A percentile compares a stretch with the other conserved stretches of the same genome.
Conservation (phyloP, 2,113 vertebrate genomes). For the Caracal caracal region DNA sequence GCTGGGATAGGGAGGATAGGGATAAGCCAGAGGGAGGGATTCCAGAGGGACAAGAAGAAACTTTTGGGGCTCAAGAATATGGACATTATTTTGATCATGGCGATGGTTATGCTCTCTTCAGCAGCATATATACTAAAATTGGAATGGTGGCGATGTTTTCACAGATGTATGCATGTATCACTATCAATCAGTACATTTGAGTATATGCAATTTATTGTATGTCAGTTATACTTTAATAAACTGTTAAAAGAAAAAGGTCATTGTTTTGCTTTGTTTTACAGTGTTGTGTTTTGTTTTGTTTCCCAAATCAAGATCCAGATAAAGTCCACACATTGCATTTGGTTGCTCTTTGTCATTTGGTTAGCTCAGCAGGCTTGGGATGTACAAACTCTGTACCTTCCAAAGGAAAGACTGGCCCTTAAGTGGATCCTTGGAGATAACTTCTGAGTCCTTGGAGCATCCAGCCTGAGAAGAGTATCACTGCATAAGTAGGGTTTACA, state of each 20-base stretch:
- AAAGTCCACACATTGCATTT: not conserved
- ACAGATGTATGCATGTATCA: not conserved
- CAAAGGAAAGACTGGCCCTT: not conserved
- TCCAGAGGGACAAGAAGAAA: not conserved
- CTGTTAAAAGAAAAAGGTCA: not conserved
- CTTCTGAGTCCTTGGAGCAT: not conserved
- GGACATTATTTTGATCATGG: not conserved
- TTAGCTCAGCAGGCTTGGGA: not conserved
- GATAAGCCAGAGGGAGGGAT: not conserved
- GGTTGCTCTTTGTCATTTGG: not conserved
- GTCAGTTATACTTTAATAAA: not conserved
- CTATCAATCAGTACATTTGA: not conserved
- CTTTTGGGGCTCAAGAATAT: not conserved
- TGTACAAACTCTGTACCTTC: not conserved
- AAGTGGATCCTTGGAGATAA: not conserved
- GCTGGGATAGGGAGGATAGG: not conserved
- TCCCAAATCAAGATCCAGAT: not conserved
- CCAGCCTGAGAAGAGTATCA: not conserved
- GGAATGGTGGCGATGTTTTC: not conserved
- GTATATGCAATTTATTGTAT: not conserved
- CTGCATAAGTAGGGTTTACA: not conserved
- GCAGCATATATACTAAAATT: not conserved
- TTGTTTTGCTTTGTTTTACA: conserved; percentile 28
- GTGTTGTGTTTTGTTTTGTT: not conserved
- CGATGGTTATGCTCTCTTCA: not conserved